Evolutionary conservation across 1,140 invertebrate genomes (phyloP).

Genomic region (Drosophila erecta): DNA sequence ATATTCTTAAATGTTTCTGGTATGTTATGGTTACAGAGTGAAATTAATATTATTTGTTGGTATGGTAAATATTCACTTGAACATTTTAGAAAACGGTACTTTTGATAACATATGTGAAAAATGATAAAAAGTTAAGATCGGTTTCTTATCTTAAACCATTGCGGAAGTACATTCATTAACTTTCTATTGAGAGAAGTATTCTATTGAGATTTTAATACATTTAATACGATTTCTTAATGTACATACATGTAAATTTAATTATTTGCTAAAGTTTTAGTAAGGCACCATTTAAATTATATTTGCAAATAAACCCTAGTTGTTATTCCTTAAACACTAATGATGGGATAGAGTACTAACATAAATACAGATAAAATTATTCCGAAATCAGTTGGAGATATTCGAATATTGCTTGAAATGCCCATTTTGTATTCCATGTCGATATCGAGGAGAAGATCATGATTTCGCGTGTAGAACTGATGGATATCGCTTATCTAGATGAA

Average conservation of each 20-base stretch:
- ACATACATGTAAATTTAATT: conserved; percentile 52
- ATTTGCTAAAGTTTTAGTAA: conserved; percentile 76
- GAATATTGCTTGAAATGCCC: conserved; percentile 67
- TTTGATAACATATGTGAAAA: background rate
- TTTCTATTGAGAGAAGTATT: conserved; percentile 38
- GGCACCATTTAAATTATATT: conserved; percentile 74
- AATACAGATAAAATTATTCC: conserved; percentile 42
- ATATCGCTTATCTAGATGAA: conserved; percentile 81
- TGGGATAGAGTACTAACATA: conserved; percentile 38
- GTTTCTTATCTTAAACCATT: conserved; percentile 1
- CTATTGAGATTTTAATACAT: conserved; percentile 39
- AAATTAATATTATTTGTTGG: background rate
- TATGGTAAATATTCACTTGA: background rate
- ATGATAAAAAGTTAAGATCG: background rate
- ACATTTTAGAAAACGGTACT: background rate
- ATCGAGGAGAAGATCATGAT: conserved; percentile 79
- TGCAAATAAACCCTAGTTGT: conserved; percentile 38
- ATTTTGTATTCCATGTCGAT: conserved; percentile 84
- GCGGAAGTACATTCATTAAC: conserved; percentile 15
- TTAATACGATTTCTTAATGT: conserved; percentile 34
- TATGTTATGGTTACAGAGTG: background rate
- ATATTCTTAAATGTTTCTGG: background rate
- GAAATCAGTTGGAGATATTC: conserved; percentile 24
- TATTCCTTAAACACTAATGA: conserved; percentile 53
- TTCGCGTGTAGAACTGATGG: conserved; percentile 84